Conservation (phyloP, 1,140 invertebrate species). For the Drosophila grimshawi region DNA sequence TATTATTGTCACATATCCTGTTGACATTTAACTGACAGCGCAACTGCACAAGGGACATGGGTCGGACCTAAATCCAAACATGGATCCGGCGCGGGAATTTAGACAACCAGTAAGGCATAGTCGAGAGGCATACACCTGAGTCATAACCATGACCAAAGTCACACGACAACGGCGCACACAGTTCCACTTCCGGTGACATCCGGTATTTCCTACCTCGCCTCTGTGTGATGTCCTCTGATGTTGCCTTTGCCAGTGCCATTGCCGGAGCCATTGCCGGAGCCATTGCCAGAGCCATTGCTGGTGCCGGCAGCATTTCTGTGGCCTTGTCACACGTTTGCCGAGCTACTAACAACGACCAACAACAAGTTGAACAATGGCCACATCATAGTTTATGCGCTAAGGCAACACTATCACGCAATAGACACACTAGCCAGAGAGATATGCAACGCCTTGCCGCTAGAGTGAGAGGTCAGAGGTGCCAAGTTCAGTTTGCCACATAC, state of each 20-base stretch:
- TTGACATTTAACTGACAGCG: conserved; percentile 73
- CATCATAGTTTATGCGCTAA: conserved; percentile 69
- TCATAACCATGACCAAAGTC: conserved; percentile 81
- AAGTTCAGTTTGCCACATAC: conserved; percentile 38
- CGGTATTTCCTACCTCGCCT: conserved; percentile 68
- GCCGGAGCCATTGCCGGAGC: conserved; percentile 1
- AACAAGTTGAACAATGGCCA: conserved; percentile 44
- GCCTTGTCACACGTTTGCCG: conserved; percentile 71
- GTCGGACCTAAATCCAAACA: conserved; percentile 1
- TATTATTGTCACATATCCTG: conserved; percentile 72
- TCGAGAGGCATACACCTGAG: conserved; percentile 57
- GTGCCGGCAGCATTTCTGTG: conserved; percentile 65
- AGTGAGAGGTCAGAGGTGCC: conserved; percentile 11
- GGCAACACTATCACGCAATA: conserved; percentile 64
- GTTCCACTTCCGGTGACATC: conserved; percentile 79
- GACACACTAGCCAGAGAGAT: conserved; percentile 21
- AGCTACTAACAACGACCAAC: conserved; percentile 59
- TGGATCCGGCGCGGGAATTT: background rate
- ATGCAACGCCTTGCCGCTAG: background rate
- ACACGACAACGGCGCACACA: conserved; percentile 64
- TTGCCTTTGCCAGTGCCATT: conserved; percentile 8
- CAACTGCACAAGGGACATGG: conserved; percentile 59
- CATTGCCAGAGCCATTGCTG: conserved; percentile 7
- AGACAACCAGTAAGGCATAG: conserved; percentile 24
- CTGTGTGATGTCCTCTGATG: conserved; percentile 12